Conservation (phyloP, 2,113 vertebrate species). For the Naja naja region DNA sequence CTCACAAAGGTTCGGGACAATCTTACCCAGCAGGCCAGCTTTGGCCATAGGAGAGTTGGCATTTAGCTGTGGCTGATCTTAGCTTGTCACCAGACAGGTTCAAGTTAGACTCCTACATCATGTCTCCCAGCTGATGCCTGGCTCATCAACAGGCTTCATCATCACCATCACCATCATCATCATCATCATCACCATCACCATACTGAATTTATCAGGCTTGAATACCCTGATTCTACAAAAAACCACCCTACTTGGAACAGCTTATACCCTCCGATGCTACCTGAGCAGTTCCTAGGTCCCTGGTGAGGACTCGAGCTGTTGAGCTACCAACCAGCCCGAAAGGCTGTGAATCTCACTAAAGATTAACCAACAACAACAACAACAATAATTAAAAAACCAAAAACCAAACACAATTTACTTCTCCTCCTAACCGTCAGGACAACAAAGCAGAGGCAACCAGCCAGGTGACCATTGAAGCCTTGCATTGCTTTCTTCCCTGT, state of each 20-base stretch:
- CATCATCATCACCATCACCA: no score
- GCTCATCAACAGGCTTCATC: neutral
- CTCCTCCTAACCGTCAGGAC: constrained; percentile 13
- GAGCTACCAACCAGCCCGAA: no score
- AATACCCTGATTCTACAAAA: no score
- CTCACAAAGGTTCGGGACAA: constrained; percentile 15
- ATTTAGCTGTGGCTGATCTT: constrained; percentile 37
- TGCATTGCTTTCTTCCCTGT: constrained; percentile 35
- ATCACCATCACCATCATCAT: no score
- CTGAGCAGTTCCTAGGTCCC: no score
- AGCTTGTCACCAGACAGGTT: neutral
- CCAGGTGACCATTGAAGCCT: neutral
- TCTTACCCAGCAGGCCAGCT: constrained; percentile 41
- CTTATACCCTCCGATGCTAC: no score
- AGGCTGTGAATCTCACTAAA: no score
- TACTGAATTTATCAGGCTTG: no score
- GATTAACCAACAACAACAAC: no score
- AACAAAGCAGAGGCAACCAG: constrained; percentile 20
- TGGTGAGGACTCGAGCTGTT: no score
- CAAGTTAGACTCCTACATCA: neutral
- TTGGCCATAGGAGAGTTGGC: neutral
- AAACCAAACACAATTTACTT: neutral
- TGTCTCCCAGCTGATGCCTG: neutral
- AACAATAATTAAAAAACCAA: neutral
- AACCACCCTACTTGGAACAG: no score